Base-by-base conservation (phyloP, 2,888 invertebrate genomes). In the Metopia argyrocephala region DNA sequence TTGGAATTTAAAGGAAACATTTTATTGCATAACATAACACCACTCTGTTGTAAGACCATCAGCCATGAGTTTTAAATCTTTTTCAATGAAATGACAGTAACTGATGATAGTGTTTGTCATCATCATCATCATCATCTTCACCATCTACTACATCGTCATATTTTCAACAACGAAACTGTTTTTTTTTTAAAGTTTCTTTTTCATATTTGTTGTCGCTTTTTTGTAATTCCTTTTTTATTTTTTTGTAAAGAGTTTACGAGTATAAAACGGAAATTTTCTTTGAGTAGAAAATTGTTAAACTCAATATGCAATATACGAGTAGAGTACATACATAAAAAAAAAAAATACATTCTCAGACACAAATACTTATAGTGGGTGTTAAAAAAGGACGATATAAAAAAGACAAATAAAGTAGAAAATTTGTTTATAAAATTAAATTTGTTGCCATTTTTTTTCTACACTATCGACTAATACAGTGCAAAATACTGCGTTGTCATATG, bases 1-100 rank as follows among this genome's bases (percentile, higher is more conserved):
- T n/a, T n/a, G n/a, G n/a, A n/a, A n/a, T n/a, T n/a, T n/a, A n/a
- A n/a, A n/a, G n/a, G n/a, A n/a, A n/a, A n/a, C n/a, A n/a, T n/a
- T n/a, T n/a, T n/a, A n/a, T n/a, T n/a, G n/a, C n/a, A n/a, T n/a
- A n/a, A n/a, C n/a, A n/a, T 3, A 38, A 15, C 38, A 38, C 0
- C 1, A 38, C 38, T 38, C 38, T 38, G 1, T 31, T 20, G 18
- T 5, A 20, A 48, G 5, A 48, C 15, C 18, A n/a, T 48, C 48
- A 48, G n/a, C 48, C 48, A 6, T 48, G 48, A 48, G 7, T 15
- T 48, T 18, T 12, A 38, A 12, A 38, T 38, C 4, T 38, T 31
- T 38, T 38, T 38, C 15, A 5, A 52, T 65, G 25, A 75, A 23
- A 70, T 52, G 78, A 62, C 70, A 81, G 74, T 75, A 62, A 78